Evolutionary conservation across 2,113 vertebrate genomes (phyloP).

Genomic region (Chloebia gouldiae): DNA sequence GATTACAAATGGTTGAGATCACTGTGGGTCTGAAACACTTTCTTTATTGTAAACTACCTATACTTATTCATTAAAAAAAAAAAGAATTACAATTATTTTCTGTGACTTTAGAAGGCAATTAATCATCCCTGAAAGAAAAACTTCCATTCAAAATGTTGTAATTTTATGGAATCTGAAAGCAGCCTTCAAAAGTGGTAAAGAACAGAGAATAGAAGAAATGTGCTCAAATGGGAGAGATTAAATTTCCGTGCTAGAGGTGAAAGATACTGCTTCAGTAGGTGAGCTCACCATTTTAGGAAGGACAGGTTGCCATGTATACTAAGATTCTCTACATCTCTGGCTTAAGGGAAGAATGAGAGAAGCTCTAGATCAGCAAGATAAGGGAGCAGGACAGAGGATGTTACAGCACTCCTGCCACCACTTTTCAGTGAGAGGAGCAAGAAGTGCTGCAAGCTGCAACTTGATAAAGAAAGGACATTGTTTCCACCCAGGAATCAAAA

Average conservation of each 20-base stretch:
- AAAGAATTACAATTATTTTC: background rate
- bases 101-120: background rate
- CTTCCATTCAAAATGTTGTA: background rate
- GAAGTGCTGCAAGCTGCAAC: background rate
- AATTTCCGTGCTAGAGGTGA: background rate
- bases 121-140: background rate
- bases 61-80: background rate
- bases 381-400: background rate
- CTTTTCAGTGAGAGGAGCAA: background rate
- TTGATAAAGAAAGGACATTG: background rate
- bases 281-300: background rate
- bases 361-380: fast-evolving
- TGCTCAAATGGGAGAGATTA: background rate
- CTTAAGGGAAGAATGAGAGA: background rate
- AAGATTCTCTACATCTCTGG: background rate
- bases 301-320: background rate
- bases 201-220: background rate
- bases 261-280: background rate
- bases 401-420: background rate
- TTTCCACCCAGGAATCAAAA: background rate
- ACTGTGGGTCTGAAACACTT: background rate
- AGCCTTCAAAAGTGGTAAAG: background rate
- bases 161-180: background rate
- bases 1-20: background rate
- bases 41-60: background rate